Conservation (phyloP, 2,797 vertebrate species). For the Geotria australis region DNA sequence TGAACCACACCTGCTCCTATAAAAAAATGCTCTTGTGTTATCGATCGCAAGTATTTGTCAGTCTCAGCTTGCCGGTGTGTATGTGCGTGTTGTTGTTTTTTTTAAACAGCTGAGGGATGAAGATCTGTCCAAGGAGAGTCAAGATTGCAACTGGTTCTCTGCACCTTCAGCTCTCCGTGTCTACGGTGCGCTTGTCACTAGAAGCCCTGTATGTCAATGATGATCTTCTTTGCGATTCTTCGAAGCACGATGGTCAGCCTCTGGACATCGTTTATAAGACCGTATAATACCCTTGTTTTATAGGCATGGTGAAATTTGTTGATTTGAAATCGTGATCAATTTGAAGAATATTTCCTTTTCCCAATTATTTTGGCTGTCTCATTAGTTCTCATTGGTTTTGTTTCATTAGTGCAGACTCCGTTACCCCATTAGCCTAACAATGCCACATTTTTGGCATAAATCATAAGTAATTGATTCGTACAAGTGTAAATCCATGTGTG, state of each 20-base stretch:
- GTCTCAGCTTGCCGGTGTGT: neutral
- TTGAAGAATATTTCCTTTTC: too few relatives aligned
- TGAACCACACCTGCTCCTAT: neutral
- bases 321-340: neutral
- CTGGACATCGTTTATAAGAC: neutral
- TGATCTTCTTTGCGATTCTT: neutral
- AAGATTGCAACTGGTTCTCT: conserved; percentile 98
- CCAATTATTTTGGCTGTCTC: too few relatives aligned
- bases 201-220: conserved; percentile 3
- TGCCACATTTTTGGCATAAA: too few relatives aligned
- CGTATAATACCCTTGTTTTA: neutral
- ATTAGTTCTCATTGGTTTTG: too few relatives aligned
- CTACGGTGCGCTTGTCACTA: conserved; percentile 25
- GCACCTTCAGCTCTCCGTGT: conserved; percentile 85
- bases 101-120: conserved; percentile 57
- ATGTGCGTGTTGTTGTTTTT: neutral
- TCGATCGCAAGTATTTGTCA: neutral
- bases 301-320: neutral
- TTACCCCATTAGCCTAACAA: too few relatives aligned
- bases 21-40: conserved; percentile 5
- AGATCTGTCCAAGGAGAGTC: conserved; percentile 91
- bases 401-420: too few relatives aligned
- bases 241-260: too few relatives aligned
- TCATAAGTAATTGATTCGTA: too few relatives aligned
- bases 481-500: too few relatives aligned